These are phyloP conservation scores for Lasioglossum malachurum DNA, from an alignment of 2,888 invertebrate genomes.

Conservation along the genomic window DNA sequence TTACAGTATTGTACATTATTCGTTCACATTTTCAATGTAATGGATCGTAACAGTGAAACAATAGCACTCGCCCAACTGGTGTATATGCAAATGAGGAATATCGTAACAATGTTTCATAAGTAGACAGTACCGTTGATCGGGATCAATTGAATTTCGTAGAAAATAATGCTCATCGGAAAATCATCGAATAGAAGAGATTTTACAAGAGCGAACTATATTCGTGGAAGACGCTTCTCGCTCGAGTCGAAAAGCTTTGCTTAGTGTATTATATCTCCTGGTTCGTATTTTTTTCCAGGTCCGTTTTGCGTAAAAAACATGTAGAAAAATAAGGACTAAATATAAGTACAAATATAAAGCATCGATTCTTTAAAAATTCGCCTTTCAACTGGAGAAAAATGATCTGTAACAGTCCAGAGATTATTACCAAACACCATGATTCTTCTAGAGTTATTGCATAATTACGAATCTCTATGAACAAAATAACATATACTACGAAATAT, in stretches of 20 bases:
- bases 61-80: conserved; percentile 25
- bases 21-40: conserved; percentile 45
- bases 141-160: conserved; percentile 16
- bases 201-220: neutral
- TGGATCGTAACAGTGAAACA: conserved; percentile 40
- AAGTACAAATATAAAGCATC: conserved; percentile 41
- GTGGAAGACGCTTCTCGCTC: conserved; percentile 38
- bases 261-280: neutral
- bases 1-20: conserved; percentile 65
- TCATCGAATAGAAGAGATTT: conserved; percentile 3
- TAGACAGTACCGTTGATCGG: conserved; percentile 48
- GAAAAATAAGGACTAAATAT: conserved; percentile 55
- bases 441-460: neutral
- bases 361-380: neutral
- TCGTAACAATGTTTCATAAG: conserved; percentile 31
- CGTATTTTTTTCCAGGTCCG: neutral
- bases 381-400: neutral
- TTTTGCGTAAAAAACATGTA: conserved; percentile 21
- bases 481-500: conserved; percentile 16
- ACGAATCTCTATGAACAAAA: conserved; percentile 24
- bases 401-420: conserved; percentile 18
- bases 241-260: neutral
- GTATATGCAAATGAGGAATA: conserved; percentile 19
- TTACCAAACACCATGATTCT: conserved; percentile 3
- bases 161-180: conserved; percentile 15